Percentiles rank a stretch among this genome's conserved stretches.
These are phyloP conservation scores for Caracal caracal DNA, from an alignment of 2,113 vertebrate species.

Conservation along the genomic window DNA sequence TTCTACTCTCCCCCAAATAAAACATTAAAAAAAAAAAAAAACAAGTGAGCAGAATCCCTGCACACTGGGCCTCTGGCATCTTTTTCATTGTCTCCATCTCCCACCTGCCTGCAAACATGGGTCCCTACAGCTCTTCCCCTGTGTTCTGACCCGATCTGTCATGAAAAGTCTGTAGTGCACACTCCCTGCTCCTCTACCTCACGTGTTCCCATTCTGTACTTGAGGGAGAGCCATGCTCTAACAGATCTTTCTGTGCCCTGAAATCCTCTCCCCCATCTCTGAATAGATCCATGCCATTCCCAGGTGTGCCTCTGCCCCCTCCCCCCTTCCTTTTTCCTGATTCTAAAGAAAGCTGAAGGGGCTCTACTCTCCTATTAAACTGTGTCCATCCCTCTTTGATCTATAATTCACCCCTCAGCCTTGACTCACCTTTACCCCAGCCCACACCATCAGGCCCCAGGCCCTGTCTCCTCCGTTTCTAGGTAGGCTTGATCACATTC, in stretches of 20 bases:
- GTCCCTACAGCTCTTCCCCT: neutral
- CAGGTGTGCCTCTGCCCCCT: neutral
- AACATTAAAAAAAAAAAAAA: constrained; percentile 78
- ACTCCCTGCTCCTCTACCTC: neutral
- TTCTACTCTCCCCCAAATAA: no score
- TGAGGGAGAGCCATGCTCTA: neutral
- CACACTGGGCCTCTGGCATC: neutral
- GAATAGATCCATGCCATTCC: neutral
- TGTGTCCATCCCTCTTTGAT: neutral
- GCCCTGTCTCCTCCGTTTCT: constrained; percentile 17
- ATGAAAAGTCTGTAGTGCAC: neutral
- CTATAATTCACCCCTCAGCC: neutral
- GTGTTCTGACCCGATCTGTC: neutral
- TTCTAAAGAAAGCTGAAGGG: neutral
- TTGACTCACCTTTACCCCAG: neutral
- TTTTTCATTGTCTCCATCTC: neutral
- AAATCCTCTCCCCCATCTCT: neutral
- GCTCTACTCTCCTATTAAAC: neutral
- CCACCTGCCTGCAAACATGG: no score
- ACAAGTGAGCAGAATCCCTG: constrained; percentile 84
- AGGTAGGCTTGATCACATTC: constrained; percentile 96
- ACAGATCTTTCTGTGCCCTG: neutral
- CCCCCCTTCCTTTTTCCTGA: neutral
- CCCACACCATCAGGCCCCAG: neutral
- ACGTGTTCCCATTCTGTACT: neutral